Conservation (phyloP, 2,113 vertebrate species). For the Albula glossodonta region DNA sequence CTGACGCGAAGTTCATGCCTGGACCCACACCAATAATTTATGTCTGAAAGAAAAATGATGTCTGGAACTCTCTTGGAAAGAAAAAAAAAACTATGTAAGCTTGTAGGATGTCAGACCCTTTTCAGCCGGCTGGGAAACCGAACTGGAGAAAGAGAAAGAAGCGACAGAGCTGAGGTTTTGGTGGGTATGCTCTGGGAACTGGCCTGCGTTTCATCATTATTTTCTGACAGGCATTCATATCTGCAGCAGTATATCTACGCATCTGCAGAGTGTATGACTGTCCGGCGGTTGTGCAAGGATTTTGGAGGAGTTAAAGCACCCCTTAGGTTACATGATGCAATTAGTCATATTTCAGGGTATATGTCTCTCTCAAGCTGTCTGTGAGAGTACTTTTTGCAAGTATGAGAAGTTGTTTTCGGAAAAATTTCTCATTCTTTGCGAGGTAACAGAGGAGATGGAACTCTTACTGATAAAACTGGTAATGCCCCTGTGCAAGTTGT, state of each 20-base stretch:
- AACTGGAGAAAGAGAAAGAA: neutral
- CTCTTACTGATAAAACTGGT: neutral
- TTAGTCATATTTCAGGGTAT: neutral
- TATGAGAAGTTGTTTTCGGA: too few species aligned
- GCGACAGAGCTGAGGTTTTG: neutral
- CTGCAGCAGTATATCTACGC: too few species aligned
- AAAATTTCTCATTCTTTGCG: neutral
- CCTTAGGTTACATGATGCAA: neutral
- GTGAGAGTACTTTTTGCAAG: too few species aligned
- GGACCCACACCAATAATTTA: neutral
- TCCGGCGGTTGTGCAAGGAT: neutral
- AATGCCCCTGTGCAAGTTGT: neutral
- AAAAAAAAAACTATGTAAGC: too few species aligned
- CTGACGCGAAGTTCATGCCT: neutral
- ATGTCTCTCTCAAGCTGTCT: neutral
- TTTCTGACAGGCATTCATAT: too few species aligned
- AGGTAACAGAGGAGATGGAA: neutral
- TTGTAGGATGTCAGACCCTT: neutral
- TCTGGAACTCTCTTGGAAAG: neutral
- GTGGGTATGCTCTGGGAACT: neutral
- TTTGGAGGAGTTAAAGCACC: neutral
- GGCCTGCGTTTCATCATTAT: neutral
- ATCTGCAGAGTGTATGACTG: neutral
- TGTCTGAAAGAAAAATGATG: conserved; percentile 7
- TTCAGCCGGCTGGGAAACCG: neutral